Evolutionary conservation across 1,140 invertebrate species (phyloP), one percentile per base, ranked within the genome.

Genomic region (Heliconius hermathena): DNA sequence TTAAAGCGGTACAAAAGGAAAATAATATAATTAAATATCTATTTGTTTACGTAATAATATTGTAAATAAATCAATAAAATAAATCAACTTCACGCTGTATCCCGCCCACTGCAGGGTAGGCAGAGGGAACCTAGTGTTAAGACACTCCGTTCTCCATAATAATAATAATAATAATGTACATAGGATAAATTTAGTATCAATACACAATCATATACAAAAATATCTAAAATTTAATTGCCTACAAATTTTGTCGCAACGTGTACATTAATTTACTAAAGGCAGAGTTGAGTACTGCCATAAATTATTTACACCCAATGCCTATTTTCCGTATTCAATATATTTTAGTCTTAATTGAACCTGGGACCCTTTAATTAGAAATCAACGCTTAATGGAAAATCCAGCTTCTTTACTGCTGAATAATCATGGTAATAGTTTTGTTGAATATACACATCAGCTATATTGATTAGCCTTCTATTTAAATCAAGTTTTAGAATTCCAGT

Each of bases 361-460:
- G 29, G 20, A 41, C 71, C 71, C 71, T 72, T 71, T 71, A 74
- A 74, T 74, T 52, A 66, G 41, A 74, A 78, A 78, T 49, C 70
- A 66, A n/a, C 9, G 54, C 29, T 49, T 79, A 71, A 74, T 74
- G 73, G 57, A 71, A 79, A 71, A 79, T 79, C 73, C 73, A 46
- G 54, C 71, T 73, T 49, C 77, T 74, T 79, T 75, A 36, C 60
- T 74, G 46, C 33, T 75, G 66, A 79, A 79, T 79, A 79, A 70
- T 79, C 73, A 38, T 41, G n/a, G 26, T 38, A 75, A 74, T 75
- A 79, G 78, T 74, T 74, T 36, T 18, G 38, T 54, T 79, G 73
- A 79, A 74, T 71, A 52, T 20, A 52, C 8, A 71, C 60, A 70
- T 46, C 73, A 77, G 41, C 66, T 41, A 71, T 71, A 71, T 73